Conservation (phyloP, 2,113 vertebrate species). For the Callipepla californica region DNA sequence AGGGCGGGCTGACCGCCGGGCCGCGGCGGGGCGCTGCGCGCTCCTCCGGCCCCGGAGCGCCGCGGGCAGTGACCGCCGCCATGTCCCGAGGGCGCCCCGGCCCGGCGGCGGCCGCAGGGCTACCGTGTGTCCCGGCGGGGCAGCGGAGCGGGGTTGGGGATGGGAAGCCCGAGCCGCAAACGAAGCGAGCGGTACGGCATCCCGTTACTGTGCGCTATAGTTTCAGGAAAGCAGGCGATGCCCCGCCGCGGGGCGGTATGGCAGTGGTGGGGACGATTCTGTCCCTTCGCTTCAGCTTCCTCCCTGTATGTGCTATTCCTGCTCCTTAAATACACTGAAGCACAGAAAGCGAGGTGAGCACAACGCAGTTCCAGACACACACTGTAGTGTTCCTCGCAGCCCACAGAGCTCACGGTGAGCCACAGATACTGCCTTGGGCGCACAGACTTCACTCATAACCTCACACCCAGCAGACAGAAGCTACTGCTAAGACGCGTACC, state of each 20-base stretch:
- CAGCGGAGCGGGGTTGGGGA: not conserved
- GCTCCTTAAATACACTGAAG: not conserved
- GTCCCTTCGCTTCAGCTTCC: fast-evolving
- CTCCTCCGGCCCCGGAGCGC: too few relatives aligned
- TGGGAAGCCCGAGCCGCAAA: fast-evolving
- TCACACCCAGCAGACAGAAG: not conserved
- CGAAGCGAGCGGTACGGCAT: not conserved
- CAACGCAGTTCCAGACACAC: not conserved
- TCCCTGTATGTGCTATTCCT: not conserved
- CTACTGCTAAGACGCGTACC: not conserved
- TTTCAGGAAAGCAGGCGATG: fast-evolving
- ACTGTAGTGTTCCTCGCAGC: not conserved
- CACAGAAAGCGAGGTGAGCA: not conserved
- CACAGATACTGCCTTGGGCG: not conserved
- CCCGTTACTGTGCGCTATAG: fast-evolving
- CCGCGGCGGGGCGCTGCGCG: not conserved
- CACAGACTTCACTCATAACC: not conserved
- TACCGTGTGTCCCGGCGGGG: too few relatives aligned
- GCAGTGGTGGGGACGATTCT: fast-evolving
- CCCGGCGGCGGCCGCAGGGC: not conserved
- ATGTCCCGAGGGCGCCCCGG: not conserved
- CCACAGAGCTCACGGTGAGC: not conserved
- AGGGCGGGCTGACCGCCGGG: not conserved
- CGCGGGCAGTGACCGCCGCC: too few relatives aligned
- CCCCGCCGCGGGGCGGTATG: fast-evolving